Evolutionary conservation across 2,888 invertebrate genomes (phyloP).

Genomic region (Agrotis exclamationis): DNA sequence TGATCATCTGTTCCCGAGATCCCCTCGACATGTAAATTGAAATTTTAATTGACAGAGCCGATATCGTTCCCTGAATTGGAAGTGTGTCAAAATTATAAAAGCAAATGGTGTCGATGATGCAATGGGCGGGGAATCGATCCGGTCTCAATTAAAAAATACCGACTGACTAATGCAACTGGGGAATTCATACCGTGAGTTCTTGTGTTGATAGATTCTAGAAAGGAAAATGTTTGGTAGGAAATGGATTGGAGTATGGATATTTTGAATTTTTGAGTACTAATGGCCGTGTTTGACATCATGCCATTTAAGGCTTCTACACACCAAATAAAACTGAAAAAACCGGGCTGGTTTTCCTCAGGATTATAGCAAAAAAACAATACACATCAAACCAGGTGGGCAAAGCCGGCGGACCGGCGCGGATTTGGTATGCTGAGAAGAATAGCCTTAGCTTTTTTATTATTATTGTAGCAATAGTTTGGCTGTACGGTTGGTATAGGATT

Average conservation of each 20-base stretch:
- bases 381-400: too few species aligned
- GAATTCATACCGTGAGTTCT: conserved; percentile 41
- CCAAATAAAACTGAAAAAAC: too few species aligned
- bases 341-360: too few species aligned
- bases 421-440: too few species aligned
- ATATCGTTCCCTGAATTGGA: conserved; percentile 51
- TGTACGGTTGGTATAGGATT: too few species aligned
- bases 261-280: neutral
- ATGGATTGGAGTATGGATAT: neutral
- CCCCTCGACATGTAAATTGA: conserved; percentile 59
- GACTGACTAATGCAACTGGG: conserved; percentile 57
- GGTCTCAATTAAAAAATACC: conserved; percentile 67
- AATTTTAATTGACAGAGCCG: conserved; percentile 66
- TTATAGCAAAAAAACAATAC: too few species aligned
- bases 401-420: too few species aligned
- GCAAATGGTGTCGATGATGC: conserved; percentile 64
- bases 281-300: neutral
- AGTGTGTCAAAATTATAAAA: conserved; percentile 74
- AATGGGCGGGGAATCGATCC: conserved; percentile 55
- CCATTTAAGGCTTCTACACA: too few species aligned
- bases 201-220: conserved; percentile 31
- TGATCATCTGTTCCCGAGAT: conserved; percentile 8
- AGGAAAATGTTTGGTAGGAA: conserved; percentile 14
- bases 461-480: too few species aligned
- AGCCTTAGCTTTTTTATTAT: too few species aligned